Evolutionary conservation across 2,113 vertebrate species (phyloP).

Genomic region (Platichthys flesus): DNA sequence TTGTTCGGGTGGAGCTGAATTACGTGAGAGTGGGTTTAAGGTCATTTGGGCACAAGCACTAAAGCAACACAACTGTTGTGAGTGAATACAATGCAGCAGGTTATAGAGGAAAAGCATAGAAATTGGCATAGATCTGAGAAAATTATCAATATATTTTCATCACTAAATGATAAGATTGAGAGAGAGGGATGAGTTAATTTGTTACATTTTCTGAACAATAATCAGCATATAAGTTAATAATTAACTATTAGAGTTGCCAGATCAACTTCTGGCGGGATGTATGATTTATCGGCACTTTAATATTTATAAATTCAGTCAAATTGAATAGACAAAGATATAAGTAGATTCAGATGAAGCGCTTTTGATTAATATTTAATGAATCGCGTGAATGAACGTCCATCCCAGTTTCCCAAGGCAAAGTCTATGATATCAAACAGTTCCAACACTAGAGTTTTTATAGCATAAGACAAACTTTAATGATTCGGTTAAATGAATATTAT

Average conservation of each 20-base stretch:
- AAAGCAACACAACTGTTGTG: constrained; percentile 2
- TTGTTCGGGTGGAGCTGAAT: constrained; percentile 48
- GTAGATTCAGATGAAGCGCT: no score
- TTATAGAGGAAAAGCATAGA: not conserved
- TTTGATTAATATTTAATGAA: no score
- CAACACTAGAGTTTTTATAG: not conserved
- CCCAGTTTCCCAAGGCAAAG: no score
- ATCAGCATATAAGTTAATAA: not conserved
- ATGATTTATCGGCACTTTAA: not conserved
- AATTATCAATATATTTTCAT: not conserved
- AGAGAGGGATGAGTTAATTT: no score
- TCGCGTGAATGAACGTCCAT: no score
- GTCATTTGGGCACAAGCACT: constrained; percentile 3
- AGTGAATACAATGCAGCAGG: constrained; percentile 7
- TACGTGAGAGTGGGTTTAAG: constrained; percentile 19
- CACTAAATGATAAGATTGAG: not conserved
- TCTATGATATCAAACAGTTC: no score
- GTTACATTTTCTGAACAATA: not conserved
- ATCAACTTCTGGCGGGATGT: no score
- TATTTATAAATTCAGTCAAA: not conserved
- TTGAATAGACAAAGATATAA: no score
- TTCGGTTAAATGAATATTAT: not conserved
- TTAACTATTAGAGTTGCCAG: not conserved
- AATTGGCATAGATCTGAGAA: not conserved
- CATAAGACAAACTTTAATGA: not conserved